A percentile compares a stretch with the other conserved stretches of the same genome.
Evolutionary conservation across 2,113 vertebrate species (phyloP).

Genomic region (Emydocephalus ijimae): DNA sequence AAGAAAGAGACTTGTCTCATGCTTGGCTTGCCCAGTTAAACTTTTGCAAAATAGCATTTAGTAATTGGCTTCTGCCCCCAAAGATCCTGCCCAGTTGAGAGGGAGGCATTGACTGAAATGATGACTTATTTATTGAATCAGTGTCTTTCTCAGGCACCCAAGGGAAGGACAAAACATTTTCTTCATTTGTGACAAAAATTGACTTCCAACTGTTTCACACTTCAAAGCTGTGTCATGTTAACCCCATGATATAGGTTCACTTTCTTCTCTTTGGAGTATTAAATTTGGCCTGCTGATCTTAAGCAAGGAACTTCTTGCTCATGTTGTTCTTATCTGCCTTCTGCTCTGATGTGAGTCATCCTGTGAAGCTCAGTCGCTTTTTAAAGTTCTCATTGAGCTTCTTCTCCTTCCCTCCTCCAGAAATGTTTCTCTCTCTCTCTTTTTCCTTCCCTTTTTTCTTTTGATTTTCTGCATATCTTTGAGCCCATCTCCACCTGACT

Average conservation of each 20-base stretch:
- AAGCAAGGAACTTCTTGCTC: background rate
- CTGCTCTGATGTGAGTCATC: background rate
- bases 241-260: background rate
- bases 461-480: background rate
- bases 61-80: background rate
- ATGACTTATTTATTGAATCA: background rate
- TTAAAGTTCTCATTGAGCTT: background rate
- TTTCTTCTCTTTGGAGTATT: slow-evolving; percentile 9
- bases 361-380: background rate
- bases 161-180: background rate
- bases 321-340: background rate
- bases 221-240: slow-evolving; percentile 23
- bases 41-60: background rate
- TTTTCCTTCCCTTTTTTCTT: background rate
- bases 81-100: background rate
- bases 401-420: background rate
- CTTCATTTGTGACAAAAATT: background rate
- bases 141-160: background rate
- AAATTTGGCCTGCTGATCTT: slow-evolving; percentile 11
- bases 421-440: background rate
- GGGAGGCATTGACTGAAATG: background rate
- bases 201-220: slow-evolving; percentile 43
- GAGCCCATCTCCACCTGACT: background rate
- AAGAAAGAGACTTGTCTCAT: background rate
- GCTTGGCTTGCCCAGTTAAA: background rate